A percentile compares a stretch with the other conserved stretches of the same genome.
Conservation (phyloP, 2,113 vertebrate genomes). For the Lamprologus sp. region DNA sequence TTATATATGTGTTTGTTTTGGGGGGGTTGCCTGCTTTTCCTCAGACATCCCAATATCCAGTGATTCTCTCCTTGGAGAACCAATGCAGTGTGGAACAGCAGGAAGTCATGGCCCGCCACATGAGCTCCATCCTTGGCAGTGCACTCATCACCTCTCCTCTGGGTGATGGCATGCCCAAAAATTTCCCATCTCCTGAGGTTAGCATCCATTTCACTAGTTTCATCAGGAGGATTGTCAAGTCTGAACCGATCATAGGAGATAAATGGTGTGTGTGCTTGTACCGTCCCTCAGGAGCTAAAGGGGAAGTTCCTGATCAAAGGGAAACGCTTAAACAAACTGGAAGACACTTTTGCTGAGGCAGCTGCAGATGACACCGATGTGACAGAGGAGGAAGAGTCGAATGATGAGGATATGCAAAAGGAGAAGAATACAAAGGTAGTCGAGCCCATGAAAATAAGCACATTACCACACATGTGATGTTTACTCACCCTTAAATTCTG, state of each 20-base stretch:
- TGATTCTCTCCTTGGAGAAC: slow-evolving; percentile 96
- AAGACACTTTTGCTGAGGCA: slow-evolving; percentile 55
- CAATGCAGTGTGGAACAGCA: slow-evolving; percentile 92
- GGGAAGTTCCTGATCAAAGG: slow-evolving; percentile 92
- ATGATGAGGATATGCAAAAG: slow-evolving; percentile 53
- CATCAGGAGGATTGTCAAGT: neutral
- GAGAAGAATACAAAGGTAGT: slow-evolving; percentile 52
- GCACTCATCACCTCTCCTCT: slow-evolving; percentile 80
- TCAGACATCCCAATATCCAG: slow-evolving; percentile 84
- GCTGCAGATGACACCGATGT: slow-evolving; percentile 67
- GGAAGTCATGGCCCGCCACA: slow-evolving; percentile 81
- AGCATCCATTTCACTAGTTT: neutral
- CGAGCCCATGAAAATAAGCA: neutral
- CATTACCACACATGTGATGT: neutral
- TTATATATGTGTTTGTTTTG: neutral
- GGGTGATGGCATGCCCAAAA: slow-evolving; percentile 68
- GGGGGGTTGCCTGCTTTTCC: neutral
- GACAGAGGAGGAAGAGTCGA: slow-evolving; percentile 88
- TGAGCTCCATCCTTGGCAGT: slow-evolving; percentile 80
- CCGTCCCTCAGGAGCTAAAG: slow-evolving; percentile 78
- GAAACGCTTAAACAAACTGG: slow-evolving; percentile 83
- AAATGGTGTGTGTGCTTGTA: neutral
- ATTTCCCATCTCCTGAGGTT: slow-evolving; percentile 91
- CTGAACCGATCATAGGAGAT: neutral
- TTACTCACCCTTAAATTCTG: neutral